These are phyloP conservation scores for Cisticola juncidis DNA, from an alignment of 2,113 vertebrate genomes.

Conservation along the genomic window DNA sequence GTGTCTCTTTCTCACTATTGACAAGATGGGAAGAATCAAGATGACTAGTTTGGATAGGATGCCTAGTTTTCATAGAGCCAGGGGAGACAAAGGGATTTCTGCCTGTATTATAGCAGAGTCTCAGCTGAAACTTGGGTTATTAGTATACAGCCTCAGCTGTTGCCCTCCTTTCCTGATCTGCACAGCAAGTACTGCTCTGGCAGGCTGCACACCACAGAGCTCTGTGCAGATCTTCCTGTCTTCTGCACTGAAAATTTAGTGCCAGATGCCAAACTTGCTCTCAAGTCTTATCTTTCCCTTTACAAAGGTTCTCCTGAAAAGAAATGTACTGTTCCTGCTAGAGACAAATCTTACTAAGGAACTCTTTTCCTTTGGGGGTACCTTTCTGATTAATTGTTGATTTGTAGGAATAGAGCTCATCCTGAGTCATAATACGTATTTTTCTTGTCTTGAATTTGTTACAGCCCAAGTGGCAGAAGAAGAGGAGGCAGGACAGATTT, in stretches of 20 bases:
- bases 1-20: background rate
- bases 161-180: background rate
- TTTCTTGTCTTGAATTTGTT: background rate
- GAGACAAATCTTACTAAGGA: background rate
- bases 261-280: background rate
- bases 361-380: background rate
- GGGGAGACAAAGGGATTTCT: background rate
- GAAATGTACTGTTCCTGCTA: background rate
- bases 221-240: background rate
- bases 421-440: background rate
- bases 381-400: background rate
- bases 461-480: background rate
- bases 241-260: background rate
- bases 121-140: background rate
- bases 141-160: background rate
- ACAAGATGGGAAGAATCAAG: background rate
- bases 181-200: background rate
- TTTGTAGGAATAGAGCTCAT: background rate
- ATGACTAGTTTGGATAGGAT: background rate
- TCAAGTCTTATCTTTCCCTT: background rate
- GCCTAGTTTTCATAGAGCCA: background rate
- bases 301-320: background rate
- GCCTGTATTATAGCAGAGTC: background rate
- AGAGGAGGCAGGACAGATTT: background rate
- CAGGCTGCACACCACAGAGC: fast-evolving